Conservation (phyloP, 2,888 invertebrate species). For the Actias luna region DNA sequence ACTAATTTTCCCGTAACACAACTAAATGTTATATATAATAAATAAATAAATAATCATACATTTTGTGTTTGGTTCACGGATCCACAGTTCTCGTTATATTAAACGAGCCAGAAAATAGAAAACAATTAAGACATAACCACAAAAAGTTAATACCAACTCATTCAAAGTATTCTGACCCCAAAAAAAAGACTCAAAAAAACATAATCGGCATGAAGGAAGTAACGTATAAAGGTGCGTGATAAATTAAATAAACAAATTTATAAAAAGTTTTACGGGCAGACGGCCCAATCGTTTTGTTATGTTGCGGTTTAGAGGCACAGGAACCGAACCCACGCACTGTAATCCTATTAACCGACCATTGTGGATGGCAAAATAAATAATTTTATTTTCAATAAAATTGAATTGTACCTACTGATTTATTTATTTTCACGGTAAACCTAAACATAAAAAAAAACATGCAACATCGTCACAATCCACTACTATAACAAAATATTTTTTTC, state of each 20-base stretch:
- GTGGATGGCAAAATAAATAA: constrained; percentile 72
- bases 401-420: constrained; percentile 32
- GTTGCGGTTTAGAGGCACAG: constrained; percentile 66
- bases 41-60: background rate
- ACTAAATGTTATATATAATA: background rate
- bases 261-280: constrained; percentile 64
- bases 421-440: background rate
- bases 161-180: constrained; percentile 47
- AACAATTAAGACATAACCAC: constrained; percentile 44
- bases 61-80: background rate
- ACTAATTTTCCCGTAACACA: background rate
- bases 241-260: constrained; percentile 81
- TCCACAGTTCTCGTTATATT: constrained; percentile 6
- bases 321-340: constrained; percentile 71
- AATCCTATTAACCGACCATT: constrained; percentile 75
- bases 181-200: constrained; percentile 69
- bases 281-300: constrained; percentile 55
- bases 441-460: background rate
- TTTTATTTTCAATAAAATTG: constrained; percentile 69
- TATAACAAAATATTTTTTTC: background rate
- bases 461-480: background rate
- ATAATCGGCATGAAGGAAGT: constrained; percentile 75
- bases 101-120: constrained; percentile 42
- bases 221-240: constrained; percentile 76
- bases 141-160: constrained; percentile 64